phyloP scores from a whole-genome alignment of 2,888 invertebrate species.

The Ctena decussata region DNA sequence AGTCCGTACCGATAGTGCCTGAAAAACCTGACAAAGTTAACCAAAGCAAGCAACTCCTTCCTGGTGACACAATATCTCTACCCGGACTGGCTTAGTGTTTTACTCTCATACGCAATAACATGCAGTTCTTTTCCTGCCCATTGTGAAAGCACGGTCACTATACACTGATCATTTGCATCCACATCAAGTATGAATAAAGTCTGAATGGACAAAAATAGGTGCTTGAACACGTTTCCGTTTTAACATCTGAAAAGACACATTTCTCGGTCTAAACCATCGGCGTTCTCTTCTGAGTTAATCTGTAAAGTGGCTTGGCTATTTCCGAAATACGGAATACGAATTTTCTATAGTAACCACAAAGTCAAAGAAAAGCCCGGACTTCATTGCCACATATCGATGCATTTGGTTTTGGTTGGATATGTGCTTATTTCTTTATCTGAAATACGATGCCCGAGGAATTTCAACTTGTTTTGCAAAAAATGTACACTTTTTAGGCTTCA shows the following conservation, averaged over 20 bases:
- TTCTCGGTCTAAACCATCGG: constrained; percentile 35
- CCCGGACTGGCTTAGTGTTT: constrained; percentile 32
- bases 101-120: constrained; percentile 48
- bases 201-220: neutral
- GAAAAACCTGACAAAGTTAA: neutral
- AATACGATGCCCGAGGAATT: constrained; percentile 44
- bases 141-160: constrained; percentile 43
- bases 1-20: neutral
- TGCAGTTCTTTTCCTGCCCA: constrained; percentile 15
- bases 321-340: constrained; percentile 37
- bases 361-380: constrained; percentile 32
- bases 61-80: neutral
- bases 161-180: neutral
- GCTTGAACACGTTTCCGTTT: neutral
- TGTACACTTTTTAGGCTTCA: constrained; percentile 46
- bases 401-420: constrained; percentile 13
- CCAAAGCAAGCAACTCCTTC: neutral
- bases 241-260: constrained; percentile 32
- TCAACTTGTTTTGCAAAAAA: constrained; percentile 31
- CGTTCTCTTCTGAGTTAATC: constrained; percentile 29
- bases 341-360: constrained; percentile 36
- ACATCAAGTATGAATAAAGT: neutral
- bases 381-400: constrained; percentile 42
- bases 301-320: no score
- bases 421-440: constrained; percentile 20